Evolutionary conservation across 2,113 vertebrate genomes (phyloP).

Genomic region (Camelus bactrianus): DNA sequence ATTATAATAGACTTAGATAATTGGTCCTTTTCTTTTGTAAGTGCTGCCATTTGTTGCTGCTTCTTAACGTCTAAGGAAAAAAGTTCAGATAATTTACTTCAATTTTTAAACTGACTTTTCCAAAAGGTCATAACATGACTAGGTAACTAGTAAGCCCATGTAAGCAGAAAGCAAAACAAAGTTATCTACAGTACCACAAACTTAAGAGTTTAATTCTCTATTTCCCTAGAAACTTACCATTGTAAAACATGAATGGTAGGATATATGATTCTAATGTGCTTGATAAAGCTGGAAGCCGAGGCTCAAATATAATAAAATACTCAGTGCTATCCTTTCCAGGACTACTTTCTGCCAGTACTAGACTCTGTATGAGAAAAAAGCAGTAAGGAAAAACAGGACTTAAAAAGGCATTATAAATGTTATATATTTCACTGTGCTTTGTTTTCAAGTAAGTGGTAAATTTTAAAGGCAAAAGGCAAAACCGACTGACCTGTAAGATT

Average conservation of each 20-base stretch:
- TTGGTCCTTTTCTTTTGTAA: slow-evolving; percentile 91
- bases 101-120: slow-evolving; percentile 13
- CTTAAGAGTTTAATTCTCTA: neutral
- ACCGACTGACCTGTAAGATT: neutral
- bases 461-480: neutral
- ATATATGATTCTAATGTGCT: slow-evolving; percentile 87
- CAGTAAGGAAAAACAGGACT: slow-evolving; percentile 19
- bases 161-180: slow-evolving; percentile 10
- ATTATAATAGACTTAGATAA: slow-evolving; percentile 85
- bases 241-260: slow-evolving; percentile 94
- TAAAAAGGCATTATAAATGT: slow-evolving; percentile 32
- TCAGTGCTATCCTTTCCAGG: slow-evolving; percentile 92
- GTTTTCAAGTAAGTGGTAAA: slow-evolving; percentile 45
- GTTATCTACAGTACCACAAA: neutral
- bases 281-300: slow-evolving; percentile 80
- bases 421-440: neutral
- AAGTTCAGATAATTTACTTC: neutral
- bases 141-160: neutral
- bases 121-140: slow-evolving; percentile 9
- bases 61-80: slow-evolving; percentile 90
- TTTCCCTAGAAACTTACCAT: slow-evolving; percentile 89
- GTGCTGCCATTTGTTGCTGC: slow-evolving; percentile 90
- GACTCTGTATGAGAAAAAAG: slow-evolving; percentile 87
- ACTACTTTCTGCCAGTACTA: slow-evolving; percentile 94
- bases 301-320: slow-evolving; percentile 92